Percentiles rank a stretch among this genome's conserved stretches.
Conservation (phyloP, 2,888 invertebrate genomes). For the Tinea semifulvella region DNA sequence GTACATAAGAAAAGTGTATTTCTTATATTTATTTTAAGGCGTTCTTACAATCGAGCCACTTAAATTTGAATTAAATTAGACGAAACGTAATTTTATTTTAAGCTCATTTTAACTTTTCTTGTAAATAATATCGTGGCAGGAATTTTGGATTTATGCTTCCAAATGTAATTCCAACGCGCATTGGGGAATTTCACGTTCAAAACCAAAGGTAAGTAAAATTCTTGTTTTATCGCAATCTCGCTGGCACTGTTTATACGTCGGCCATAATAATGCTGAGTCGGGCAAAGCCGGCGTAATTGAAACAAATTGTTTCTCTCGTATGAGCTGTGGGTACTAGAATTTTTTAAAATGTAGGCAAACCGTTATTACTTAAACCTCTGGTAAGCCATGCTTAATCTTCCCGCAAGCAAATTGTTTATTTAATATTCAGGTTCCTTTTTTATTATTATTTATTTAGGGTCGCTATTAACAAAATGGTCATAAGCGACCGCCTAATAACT, state of each 20-base stretch:
- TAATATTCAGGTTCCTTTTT: too few relatives aligned
- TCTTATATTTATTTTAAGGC: too few relatives aligned
- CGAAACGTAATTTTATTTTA: too few relatives aligned
- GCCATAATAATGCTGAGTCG: neutral
- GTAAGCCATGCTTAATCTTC: neutral
- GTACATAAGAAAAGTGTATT: too few relatives aligned
- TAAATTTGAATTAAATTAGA: too few relatives aligned
- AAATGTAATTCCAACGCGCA: neutral
- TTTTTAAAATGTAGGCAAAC: slow-evolving; percentile 3
- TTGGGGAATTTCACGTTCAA: neutral
- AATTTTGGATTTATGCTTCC: neutral
- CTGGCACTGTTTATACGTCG: neutral
- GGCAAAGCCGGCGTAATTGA: slow-evolving; percentile 29
- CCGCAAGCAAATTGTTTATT: too few relatives aligned
- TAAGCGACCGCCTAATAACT: too few relatives aligned
- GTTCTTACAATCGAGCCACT: too few relatives aligned
- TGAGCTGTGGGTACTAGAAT: neutral
- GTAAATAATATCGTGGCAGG: slow-evolving; percentile 1
- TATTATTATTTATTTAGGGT: too few relatives aligned
- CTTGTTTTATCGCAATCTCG: slow-evolving; percentile 4
- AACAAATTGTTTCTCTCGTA: slow-evolving; percentile 15
- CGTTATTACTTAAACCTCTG: neutral
- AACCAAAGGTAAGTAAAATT: slow-evolving; percentile 1
- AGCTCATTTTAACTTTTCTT: too few relatives aligned
- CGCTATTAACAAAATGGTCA: too few relatives aligned